These are phyloP conservation scores for Pinna nobilis DNA, from an alignment of 1,140 invertebrate species.

Conservation along the genomic window DNA sequence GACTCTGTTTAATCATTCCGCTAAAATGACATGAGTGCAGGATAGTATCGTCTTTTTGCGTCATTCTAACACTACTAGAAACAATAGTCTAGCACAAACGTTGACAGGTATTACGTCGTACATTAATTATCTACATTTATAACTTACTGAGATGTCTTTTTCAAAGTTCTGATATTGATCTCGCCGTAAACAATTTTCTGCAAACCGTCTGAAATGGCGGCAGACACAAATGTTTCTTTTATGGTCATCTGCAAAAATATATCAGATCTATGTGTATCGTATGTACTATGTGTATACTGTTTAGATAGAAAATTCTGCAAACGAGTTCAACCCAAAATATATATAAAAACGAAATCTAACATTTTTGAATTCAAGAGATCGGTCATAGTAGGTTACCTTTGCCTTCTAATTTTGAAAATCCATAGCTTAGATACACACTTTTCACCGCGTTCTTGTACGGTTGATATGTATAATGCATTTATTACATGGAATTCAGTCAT, in stretches of 20 bases:
- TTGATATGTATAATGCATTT: too few species aligned
- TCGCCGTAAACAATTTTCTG: not conserved
- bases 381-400: too few species aligned
- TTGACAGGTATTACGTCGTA: not conserved
- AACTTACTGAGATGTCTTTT: not conserved
- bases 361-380: too few species aligned
- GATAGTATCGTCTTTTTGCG: not conserved
- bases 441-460: too few species aligned
- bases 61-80: too few species aligned
- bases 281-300: not conserved
- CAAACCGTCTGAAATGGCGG: not conserved
- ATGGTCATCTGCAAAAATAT: slow-evolving; percentile 4
- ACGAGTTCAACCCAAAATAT: not conserved
- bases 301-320: not conserved
- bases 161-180: not conserved
- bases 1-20: not conserved
- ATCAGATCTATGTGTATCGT: not conserved
- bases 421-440: too few species aligned
- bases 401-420: too few species aligned
- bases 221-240: not conserved
- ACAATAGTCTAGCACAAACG: not conserved
- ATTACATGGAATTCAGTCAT: too few species aligned
- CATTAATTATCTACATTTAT: not conserved
- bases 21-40: not conserved
- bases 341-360: not conserved